phyloP scores from a whole-genome alignment of 2,113 vertebrate species.

The Lophura nycthemera region DNA sequence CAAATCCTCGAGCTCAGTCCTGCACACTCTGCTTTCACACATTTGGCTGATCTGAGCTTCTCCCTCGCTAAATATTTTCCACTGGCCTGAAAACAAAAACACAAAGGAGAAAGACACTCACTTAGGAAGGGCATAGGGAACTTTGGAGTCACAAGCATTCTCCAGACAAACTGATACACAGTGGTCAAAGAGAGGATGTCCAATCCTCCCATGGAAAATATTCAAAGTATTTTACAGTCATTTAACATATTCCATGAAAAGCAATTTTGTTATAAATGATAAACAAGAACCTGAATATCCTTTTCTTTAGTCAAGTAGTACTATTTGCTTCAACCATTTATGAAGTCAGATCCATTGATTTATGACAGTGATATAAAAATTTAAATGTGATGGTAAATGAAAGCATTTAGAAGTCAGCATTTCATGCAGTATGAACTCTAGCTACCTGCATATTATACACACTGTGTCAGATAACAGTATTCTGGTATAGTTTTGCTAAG shows the following conservation, averaged over 20 bases:
- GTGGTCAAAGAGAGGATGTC: neutral
- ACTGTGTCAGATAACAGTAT: neutral
- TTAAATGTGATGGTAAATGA: neutral
- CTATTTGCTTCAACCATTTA: neutral
- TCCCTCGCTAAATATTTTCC: conserved; percentile 87
- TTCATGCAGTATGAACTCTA: neutral
- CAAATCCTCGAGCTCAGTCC: conserved; percentile 86
- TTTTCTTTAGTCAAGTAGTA: neutral
- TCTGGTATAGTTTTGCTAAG: neutral
- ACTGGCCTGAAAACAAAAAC: conserved; percentile 80
- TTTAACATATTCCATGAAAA: conserved; percentile 14
- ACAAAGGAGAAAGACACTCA: conserved; percentile 49
- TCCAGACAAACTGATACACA: conserved; percentile 32
- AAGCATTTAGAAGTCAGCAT: neutral
- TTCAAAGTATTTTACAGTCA: conserved; percentile 7
- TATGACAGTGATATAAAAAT: neutral
- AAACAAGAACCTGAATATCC: conserved; percentile 4
- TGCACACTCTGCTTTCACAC: conserved; percentile 82
- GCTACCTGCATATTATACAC: neutral
- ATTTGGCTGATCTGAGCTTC: conserved; percentile 86
- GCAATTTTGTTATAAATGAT: conserved; percentile 2
- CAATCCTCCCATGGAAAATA: conserved; percentile 51
- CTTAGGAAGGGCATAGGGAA: neutral
- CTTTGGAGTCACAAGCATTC: neutral
- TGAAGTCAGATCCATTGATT: neutral